Percentiles rank a stretch among this genome's conserved stretches.
Evolutionary conservation across 2,113 vertebrate species (phyloP).

Genomic region (Salminus brasiliensis): DNA sequence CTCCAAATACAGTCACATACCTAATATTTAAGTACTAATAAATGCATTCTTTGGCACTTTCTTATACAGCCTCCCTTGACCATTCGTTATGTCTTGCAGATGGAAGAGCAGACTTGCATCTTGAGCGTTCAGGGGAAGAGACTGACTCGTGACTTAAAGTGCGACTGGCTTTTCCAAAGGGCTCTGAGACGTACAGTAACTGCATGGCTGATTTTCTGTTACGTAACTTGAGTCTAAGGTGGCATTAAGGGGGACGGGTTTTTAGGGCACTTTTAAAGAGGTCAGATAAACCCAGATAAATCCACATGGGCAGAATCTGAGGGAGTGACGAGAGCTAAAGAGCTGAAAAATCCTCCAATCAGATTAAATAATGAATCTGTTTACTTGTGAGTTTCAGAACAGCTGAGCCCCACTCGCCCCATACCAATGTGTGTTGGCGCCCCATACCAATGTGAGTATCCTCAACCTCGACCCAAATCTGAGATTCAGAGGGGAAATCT

Average conservation of each 20-base stretch:
- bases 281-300: not conserved
- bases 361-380: not conserved
- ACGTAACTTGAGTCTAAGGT: not conserved
- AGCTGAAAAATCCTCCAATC: not conserved
- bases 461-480: not conserved
- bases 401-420: not conserved
- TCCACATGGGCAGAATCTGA: not conserved
- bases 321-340: not conserved
- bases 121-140: not conserved
- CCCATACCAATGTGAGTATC: not conserved
- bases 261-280: constrained; percentile 12
- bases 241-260: not conserved
- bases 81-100: not conserved
- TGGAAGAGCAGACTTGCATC: not conserved
- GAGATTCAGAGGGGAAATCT: not conserved
- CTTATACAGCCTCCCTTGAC: not conserved
- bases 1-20: no score
- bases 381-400: not conserved
- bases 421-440: not conserved
- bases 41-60: no score
- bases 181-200: not conserved
- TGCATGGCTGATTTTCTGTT: not conserved
- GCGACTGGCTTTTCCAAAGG: not conserved
- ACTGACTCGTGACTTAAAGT: not conserved
- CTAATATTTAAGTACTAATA: no score